These are phyloP conservation scores for Drosophila chauvacae DNA, from an alignment of 1,140 invertebrate genomes.

Conservation along the genomic window DNA sequence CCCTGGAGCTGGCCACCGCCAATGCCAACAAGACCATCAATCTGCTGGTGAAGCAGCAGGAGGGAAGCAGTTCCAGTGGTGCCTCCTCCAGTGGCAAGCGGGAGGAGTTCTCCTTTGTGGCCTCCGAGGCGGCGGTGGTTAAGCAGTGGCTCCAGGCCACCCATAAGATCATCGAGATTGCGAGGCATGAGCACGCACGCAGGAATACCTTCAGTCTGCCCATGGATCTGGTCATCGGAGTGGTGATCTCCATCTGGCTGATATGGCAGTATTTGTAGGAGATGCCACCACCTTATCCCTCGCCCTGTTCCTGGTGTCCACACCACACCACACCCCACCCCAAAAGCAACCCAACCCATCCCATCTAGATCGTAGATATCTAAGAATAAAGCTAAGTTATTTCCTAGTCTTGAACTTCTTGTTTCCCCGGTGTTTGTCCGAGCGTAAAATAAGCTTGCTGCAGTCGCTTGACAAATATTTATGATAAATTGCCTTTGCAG, in stretches of 20 bases:
- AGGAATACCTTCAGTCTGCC: slow-evolving; percentile 72
- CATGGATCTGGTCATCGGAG: slow-evolving; percentile 77
- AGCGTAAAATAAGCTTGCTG: slow-evolving; percentile 80
- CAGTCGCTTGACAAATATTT: slow-evolving; percentile 79
- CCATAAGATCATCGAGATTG: slow-evolving; percentile 73
- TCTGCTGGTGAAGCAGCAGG: slow-evolving; percentile 67
- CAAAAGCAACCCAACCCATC: slow-evolving; percentile 16
- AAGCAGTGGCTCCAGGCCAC: slow-evolving; percentile 77
- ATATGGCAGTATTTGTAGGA: slow-evolving; percentile 79
- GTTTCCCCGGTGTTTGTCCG: slow-evolving; percentile 36
- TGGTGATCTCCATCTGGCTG: slow-evolving; percentile 68
- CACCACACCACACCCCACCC: neutral
- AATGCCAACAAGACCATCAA: slow-evolving; percentile 74
- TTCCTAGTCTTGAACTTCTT: slow-evolving; percentile 25
- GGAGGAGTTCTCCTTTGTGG: slow-evolving; percentile 73
- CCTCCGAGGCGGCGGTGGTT: slow-evolving; percentile 65
- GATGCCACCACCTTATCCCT: neutral
- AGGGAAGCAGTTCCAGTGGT: slow-evolving; percentile 6
- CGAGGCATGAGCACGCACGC: slow-evolving; percentile 57
- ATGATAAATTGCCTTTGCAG: slow-evolving; percentile 83
- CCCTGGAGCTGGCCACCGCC: slow-evolving; percentile 50
- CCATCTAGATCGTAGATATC: slow-evolving; percentile 45
- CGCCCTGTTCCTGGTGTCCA: neutral
- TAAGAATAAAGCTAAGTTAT: slow-evolving; percentile 76
- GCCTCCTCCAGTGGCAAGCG: slow-evolving; percentile 25